phyloP scores from a whole-genome alignment of 2,797 vertebrate genomes.

The Ispidina lecontei region DNA sequence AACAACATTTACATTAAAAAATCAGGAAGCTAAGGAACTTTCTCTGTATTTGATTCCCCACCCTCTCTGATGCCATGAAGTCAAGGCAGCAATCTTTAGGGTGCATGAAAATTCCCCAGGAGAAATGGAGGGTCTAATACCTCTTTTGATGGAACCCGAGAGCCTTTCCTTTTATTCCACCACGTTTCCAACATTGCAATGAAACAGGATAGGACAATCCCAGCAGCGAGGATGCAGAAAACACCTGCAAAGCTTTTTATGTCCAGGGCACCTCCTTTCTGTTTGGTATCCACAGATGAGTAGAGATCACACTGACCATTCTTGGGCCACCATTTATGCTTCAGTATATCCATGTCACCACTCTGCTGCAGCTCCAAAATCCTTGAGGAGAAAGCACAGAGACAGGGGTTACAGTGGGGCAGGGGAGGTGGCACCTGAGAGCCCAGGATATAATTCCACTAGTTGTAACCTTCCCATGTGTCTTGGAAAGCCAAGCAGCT shows the following conservation, averaged over 20 bases:
- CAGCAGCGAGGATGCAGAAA: slow-evolving; percentile 96
- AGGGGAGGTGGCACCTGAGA: neutral
- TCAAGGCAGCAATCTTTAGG: slow-evolving; percentile 33
- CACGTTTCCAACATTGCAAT: slow-evolving; percentile 99
- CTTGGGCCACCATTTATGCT: slow-evolving; percentile 98
- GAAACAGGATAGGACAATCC: slow-evolving; percentile 95
- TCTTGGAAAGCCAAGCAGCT: neutral
- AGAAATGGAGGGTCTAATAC: slow-evolving; percentile 82
- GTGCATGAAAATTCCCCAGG: slow-evolving; percentile 56
- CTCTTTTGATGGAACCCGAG: slow-evolving; percentile 97
- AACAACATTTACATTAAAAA: slow-evolving; percentile 5
- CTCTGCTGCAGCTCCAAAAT: slow-evolving; percentile 98
- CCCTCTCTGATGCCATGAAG: slow-evolving; percentile 4
- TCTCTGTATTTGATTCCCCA: slow-evolving; percentile 5
- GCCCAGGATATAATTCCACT: accelerated
- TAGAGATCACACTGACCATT: slow-evolving; percentile 95
- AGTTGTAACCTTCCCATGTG: neutral
- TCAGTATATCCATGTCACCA: slow-evolving; percentile 95
- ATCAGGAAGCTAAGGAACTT: neutral
- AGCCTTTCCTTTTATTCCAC: slow-evolving; percentile 98
- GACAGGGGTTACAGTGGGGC: neutral
- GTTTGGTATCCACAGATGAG: slow-evolving; percentile 89
- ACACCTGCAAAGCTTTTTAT: slow-evolving; percentile 98
- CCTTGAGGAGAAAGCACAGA: slow-evolving; percentile 79
- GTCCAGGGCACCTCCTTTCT: slow-evolving; percentile 92